These are phyloP conservation scores for Heliconius ethilla DNA, from an alignment of 2,888 invertebrate species.

Conservation along the genomic window DNA sequence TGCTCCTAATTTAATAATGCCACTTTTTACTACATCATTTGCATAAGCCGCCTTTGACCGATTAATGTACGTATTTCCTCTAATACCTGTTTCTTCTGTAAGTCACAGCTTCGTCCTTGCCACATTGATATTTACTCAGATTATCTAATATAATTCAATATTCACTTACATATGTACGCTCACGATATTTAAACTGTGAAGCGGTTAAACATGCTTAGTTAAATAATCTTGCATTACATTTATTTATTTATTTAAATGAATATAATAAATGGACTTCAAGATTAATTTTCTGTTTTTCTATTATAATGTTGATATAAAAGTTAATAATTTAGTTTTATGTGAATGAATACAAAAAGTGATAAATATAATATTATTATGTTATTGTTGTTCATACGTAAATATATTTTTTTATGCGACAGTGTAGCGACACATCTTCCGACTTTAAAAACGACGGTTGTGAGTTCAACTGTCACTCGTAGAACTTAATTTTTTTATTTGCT, in stretches of 20 bases:
- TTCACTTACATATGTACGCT: constrained; percentile 10
- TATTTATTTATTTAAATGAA: background rate
- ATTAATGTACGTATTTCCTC: background rate
- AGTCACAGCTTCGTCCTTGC: constrained; percentile 2
- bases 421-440: too few relatives aligned
- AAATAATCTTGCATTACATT: background rate
- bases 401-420: too few relatives aligned
- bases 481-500: too few relatives aligned
- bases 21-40: background rate
- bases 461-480: too few relatives aligned
- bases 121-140: constrained; percentile 12
- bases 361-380: too few relatives aligned
- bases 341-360: too few relatives aligned
- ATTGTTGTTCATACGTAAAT: too few relatives aligned
- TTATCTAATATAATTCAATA: constrained; percentile 9
- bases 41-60: background rate
- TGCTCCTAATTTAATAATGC: background rate
- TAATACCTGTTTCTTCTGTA: background rate
- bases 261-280: background rate
- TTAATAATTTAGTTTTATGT: too few relatives aligned
- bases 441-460: too few relatives aligned
- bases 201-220: background rate
- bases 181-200: background rate
- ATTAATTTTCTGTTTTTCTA: background rate
- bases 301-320: background rate